phyloP scores from a whole-genome alignment of 2,888 invertebrate genomes.

The Seira ritae region DNA sequence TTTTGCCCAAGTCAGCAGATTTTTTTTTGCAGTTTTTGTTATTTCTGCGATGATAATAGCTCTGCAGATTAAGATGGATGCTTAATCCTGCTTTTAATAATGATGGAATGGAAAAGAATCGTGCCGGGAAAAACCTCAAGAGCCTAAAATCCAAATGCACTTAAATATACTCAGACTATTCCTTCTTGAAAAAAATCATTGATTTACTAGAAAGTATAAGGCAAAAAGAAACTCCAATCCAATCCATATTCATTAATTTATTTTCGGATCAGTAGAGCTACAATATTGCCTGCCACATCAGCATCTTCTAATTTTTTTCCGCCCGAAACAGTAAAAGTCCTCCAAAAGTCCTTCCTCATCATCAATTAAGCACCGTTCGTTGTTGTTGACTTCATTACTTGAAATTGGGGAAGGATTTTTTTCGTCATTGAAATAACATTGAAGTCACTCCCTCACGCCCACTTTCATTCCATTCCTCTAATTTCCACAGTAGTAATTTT shows the following conservation, averaged over 20 bases:
- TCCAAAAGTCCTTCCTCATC: not conserved
- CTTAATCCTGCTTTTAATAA: no score
- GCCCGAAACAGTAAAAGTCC: not conserved
- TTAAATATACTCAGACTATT: not conserved
- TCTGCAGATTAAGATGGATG: no score
- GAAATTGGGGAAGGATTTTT: not conserved
- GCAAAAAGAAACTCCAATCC: no score
- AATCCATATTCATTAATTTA: no score
- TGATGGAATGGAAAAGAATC: no score
- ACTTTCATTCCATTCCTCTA: not conserved
- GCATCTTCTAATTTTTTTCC: not conserved
- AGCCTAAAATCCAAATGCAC: not conserved
- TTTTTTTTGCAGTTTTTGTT: not conserved
- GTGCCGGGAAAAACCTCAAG: no score
- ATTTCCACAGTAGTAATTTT: not conserved
- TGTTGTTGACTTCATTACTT: not conserved
- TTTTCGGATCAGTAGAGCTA: not conserved
- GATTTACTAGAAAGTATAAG: not conserved
- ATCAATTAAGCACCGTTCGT: no score
- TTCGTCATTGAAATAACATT: not conserved
- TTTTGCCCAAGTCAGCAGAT: not conserved
- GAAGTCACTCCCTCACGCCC: no score
- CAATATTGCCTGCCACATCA: not conserved
- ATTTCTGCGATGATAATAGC: not conserved
- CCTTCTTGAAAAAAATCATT: not conserved